A percentile compares a stretch with the other conserved stretches of the same genome.
Evolutionary conservation across 2,113 vertebrate species (phyloP).

Genomic region (Tachysurus fulvidraco): DNA sequence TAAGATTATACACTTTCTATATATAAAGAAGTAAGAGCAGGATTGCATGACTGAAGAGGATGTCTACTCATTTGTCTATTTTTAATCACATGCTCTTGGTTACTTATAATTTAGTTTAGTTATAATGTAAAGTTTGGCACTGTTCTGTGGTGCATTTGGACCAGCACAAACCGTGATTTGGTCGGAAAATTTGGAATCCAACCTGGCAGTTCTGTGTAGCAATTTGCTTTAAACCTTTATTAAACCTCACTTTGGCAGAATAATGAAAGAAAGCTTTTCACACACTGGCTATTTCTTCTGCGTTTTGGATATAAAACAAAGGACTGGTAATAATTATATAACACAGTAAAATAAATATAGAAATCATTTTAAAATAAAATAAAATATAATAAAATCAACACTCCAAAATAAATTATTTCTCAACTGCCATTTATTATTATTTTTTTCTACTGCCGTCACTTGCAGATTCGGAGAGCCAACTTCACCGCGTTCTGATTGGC

Average conservation of each 20-base stretch:
- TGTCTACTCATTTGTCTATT: neutral
- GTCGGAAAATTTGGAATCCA: neutral
- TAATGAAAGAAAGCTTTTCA: neutral
- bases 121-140: neutral
- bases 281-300: neutral
- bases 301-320: neutral
- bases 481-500: slow-evolving; percentile 6
- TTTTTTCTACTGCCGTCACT: slow-evolving; percentile 51
- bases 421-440: slow-evolving; percentile 42
- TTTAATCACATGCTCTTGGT: neutral
- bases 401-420: slow-evolving; percentile 22
- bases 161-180: neutral
- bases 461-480: slow-evolving; percentile 23
- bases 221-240: neutral
- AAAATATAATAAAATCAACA: slow-evolving; percentile 21
- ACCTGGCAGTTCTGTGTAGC: neutral
- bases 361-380: neutral
- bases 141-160: neutral
- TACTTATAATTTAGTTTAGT: neutral
- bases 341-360: neutral
- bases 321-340: neutral
- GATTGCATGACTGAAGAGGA: neutral
- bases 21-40: neutral
- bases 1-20: neutral
- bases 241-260: slow-evolving; percentile 1